phyloP scores from a whole-genome alignment of 1,140 invertebrate genomes.

The Berghia stephanieae region DNA sequence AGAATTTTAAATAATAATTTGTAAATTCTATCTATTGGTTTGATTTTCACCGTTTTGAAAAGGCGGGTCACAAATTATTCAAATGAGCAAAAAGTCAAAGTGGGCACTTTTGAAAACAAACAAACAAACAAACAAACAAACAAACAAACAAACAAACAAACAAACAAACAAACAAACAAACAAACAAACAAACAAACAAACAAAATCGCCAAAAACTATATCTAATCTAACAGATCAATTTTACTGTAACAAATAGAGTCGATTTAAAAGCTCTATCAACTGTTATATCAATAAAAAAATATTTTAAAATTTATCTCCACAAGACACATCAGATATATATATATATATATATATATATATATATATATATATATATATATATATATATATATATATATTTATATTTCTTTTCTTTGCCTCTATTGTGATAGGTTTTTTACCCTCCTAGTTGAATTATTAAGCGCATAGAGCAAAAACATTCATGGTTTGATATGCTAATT shows the following conservation, averaged over 20 bases:
- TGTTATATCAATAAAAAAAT: not conserved
- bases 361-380: slow-evolving; percentile 18
- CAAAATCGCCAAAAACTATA: not conserved
- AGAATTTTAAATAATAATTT: no score
- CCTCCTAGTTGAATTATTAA: not conserved
- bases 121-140: not conserved
- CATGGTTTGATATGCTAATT: not conserved
- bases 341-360: slow-evolving; percentile 18
- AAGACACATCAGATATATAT: not conserved
- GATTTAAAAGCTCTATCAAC: no score
- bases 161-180: not conserved
- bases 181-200: slow-evolving; percentile 10
- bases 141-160: not conserved
- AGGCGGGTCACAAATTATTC: no score
- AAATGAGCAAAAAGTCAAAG: no score
- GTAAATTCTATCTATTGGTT: no score
- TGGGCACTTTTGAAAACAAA: no score
- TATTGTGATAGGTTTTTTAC: not conserved
- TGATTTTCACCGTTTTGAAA: no score
- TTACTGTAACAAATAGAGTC: no score
- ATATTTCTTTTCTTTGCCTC: not conserved
- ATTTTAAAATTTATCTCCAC: not conserved
- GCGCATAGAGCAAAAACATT: not conserved
- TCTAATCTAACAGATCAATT: no score
- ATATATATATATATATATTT: slow-evolving; percentile 1